Conservation (phyloP, 1,140 invertebrate genomes). For the Pentalonia nigronervosa region DNA sequence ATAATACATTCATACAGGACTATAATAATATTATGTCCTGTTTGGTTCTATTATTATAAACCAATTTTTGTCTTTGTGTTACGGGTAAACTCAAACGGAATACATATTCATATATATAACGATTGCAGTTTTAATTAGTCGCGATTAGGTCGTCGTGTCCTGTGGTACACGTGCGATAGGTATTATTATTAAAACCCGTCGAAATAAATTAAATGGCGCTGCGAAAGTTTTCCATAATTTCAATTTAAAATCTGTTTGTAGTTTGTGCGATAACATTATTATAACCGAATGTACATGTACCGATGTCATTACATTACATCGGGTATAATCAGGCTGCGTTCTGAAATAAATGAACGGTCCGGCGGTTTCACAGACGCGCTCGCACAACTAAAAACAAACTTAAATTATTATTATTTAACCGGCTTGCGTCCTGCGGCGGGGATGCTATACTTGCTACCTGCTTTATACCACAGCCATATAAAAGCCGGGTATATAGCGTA, state of each 20-base stretch:
- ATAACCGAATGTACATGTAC: not conserved
- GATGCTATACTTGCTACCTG: not conserved
- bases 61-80: not conserved
- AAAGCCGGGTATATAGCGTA: not conserved
- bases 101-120: not conserved
- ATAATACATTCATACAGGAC: not conserved
- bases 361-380: not conserved
- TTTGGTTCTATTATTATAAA: not conserved
- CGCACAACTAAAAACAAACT: not conserved
- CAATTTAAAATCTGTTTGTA: conserved; percentile 13
- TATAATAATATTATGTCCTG: not conserved
- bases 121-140: not conserved
- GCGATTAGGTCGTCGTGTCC: not conserved
- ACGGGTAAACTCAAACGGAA: not conserved
- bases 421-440: not conserved
- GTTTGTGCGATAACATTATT: not conserved
- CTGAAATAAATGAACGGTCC: not conserved
- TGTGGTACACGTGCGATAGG: not conserved
- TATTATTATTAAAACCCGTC: not conserved
- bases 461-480: not conserved
- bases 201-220: not conserved
- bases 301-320: not conserved
- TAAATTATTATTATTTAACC: conserved; percentile 12
- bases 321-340: not conserved
- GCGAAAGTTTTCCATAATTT: conserved; percentile 3